Evolutionary conservation across 1,140 invertebrate species (phyloP), one percentile per base, ranked within the genome.

Genomic region (Contarinia nasturtii): DNA sequence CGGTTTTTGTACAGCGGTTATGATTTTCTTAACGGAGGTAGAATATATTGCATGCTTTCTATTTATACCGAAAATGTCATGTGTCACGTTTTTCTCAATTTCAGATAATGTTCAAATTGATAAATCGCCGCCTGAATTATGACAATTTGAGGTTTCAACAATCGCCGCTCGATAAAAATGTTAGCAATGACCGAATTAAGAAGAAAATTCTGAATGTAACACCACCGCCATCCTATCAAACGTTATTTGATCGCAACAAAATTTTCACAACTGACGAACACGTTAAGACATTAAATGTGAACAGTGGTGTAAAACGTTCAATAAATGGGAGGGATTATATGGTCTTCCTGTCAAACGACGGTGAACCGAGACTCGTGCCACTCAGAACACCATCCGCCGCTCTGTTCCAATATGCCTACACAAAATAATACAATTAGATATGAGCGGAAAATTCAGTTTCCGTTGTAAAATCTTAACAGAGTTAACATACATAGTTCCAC

Each of bases 281-380:
- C 14, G 4, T n/a, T 4, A 12, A n/a, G 11, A 2, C 41, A 17
- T n/a, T 17, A 15, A 38, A 47, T 17, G 18, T 46, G 37, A 54
- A n/a, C 21, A 46, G 20, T 27, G 38, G 20, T 1, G 53, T 58
- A 7, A 70, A 62, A 47, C 68, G 71, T 47, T 62, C 71, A 12
- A 75, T 84, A n/a, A 84, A 85, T 52, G 81, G 81, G 2, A 67
- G 79, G 45, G 76, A 82, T 54, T 84, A 84, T 64, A 79, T 75
- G 55, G 70, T 82, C 0, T 64, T 77, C 18, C 68, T 70, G 7
- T 68, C 70, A 20, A 58, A 64, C 2, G 64, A 67, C 40, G 78
- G 77, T 0, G 70, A 72, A 17, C 74, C 64, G 10, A 70, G 73
- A 51, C 64, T 84, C 20, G 73, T 84, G 49, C 80, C 81, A 1